Conservation (phyloP, 2,888 invertebrate species). For the Tachina fera region DNA sequence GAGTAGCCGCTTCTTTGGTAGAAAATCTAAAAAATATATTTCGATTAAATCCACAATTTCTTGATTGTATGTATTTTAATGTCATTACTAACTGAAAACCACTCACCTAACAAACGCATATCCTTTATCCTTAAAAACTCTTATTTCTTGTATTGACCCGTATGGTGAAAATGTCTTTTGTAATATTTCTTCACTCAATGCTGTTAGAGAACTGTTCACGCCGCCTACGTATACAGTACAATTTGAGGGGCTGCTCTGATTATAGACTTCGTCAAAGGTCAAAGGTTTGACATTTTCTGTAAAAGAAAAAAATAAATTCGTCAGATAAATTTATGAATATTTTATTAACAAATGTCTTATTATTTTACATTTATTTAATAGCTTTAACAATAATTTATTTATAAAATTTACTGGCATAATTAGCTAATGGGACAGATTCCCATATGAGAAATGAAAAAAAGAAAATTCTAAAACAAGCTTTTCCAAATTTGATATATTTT, state of each 20-base stretch:
- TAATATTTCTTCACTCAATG: conserved; percentile 97
- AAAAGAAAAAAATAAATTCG: not conserved
- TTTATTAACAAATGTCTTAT: not conserved
- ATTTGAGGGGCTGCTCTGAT: conserved; percentile 98
- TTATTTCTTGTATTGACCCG: conserved; percentile 98
- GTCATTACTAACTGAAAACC: not conserved
- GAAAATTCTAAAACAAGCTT: no score
- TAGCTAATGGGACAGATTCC: no score
- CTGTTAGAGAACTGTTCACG: conserved; percentile 86
- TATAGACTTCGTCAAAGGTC: conserved; percentile 99
- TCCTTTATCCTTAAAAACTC: conserved; percentile 99
- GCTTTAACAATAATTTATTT: not conserved
- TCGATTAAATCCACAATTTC: not conserved
- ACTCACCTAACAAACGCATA: conserved; percentile 96
- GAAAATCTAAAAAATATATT: conserved; percentile 89
- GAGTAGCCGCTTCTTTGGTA: conserved; percentile 99
- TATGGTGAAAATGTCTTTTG: conserved; percentile 98
- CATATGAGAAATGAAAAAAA: no score
- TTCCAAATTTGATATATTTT: no score
- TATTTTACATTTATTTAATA: no score
- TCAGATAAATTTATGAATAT: not conserved
- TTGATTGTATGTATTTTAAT: not conserved
- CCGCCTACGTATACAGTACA: conserved; percentile 99
- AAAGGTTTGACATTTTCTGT: conserved; percentile 94
- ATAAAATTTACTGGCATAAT: not conserved